Evolutionary conservation across 2,113 vertebrate species (phyloP).

Genomic region (Mormyrus lacerda): DNA sequence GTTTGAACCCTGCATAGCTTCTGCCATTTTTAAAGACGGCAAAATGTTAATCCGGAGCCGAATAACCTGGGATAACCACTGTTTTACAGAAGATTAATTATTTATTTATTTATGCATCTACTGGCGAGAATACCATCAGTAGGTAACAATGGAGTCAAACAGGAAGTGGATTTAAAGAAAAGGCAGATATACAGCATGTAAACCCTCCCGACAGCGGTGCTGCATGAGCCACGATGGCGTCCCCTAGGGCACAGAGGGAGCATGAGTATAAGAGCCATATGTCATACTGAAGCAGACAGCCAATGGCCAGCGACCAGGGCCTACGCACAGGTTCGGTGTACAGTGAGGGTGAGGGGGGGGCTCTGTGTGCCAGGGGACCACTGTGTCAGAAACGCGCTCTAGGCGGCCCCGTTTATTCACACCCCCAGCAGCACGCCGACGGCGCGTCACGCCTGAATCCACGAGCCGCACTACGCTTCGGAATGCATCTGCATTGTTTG

Average conservation of each 20-base stretch:
- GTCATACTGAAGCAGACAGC: background rate
- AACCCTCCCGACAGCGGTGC: background rate
- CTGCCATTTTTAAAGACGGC: background rate
- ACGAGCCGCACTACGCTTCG: background rate
- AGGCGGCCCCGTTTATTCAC: constrained; percentile 10
- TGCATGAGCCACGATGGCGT: background rate
- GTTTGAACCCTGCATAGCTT: background rate
- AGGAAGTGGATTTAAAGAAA: background rate
- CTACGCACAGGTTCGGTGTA: constrained; percentile 14
- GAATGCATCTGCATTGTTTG: background rate
- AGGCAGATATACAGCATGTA: background rate
- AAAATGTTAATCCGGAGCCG: background rate
- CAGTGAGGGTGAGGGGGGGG: constrained; percentile 29
- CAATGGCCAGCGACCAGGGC: constrained; percentile 6
- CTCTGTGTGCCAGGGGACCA: constrained; percentile 7
- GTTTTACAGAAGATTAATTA: background rate
- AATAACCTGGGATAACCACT: background rate
- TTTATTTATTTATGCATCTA: background rate
- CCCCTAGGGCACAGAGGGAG: background rate
- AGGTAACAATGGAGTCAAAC: background rate
- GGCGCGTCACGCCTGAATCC: background rate
- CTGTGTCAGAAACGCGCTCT: constrained; percentile 29
- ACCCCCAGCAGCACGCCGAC: background rate
- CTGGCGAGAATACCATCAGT: background rate
- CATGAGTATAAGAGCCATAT: background rate